Base-by-base conservation (phyloP, 1,140 invertebrate genomes). In the Heliothis subflexa region DNA sequence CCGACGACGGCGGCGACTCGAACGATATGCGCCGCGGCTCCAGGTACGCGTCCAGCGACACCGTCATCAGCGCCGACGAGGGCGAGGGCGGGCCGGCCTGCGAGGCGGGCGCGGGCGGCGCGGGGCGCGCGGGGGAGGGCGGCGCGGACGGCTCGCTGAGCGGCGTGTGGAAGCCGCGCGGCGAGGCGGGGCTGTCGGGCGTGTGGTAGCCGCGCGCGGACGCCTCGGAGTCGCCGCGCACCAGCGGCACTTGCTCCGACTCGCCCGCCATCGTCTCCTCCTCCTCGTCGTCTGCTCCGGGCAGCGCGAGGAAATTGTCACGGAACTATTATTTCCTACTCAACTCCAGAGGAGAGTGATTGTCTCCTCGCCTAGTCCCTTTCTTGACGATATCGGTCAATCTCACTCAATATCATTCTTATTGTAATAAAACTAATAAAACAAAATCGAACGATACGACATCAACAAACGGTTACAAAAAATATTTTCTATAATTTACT, bases 41-140 rank as follows among this genome's bases (percentile, higher is more conserved):
- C 57, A 98, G 95, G 87, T 98, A 99, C 3, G 97, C 97, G 74
- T 98, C 98, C 3, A 98, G 95, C 3, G 97, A 97, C 0, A 93
- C 96, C 0, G 98, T 98, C 95, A 97, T 96, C 1, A 97, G 95
- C 0, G 98, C 98, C 1, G 98, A 98, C 83, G 97, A 98, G 0
- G 98, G 98, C 0, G 98, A 98, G 0, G 97, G 97, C 0, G 96
- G 93, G 0, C 92, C 92, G 40, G 95, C 96, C 66, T 95, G 95
- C 33, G 95, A 94, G 11, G 93, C 91, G 1, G 95, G 95, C 0
- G 96, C 96, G 93, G 95, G 2, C 0, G 96, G 97, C 79, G 85
- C 7, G 81, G 79, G 5, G 90, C 82, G 73, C 78, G 89, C 78
- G 95, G 94, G 95, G 77, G 76, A 95, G 90, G 49, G 95, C 94